Percentiles rank a stretch among this genome's conserved stretches.
These are phyloP conservation scores for Drosophila bocki DNA, from an alignment of 1,140 invertebrate species.

Conservation along the genomic window DNA sequence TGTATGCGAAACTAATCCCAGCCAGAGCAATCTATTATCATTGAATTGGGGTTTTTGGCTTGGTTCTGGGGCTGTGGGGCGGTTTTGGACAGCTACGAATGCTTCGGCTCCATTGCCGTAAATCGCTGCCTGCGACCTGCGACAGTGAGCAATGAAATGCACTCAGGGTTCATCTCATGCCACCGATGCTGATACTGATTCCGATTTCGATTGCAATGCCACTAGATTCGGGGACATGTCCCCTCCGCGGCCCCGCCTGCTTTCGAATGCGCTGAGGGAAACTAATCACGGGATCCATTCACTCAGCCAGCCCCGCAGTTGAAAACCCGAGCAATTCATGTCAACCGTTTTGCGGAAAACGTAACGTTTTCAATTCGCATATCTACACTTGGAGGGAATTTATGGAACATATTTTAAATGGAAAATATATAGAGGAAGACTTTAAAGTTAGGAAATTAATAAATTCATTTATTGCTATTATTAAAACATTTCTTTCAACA, in stretches of 20 bases:
- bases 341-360: slow-evolving; percentile 34
- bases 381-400: slow-evolving; percentile 16
- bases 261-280: slow-evolving; percentile 36
- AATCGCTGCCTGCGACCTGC: slow-evolving; percentile 52
- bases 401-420: not conserved
- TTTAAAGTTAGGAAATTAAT: not conserved
- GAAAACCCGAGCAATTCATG: slow-evolving; percentile 57
- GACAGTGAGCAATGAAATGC: slow-evolving; percentile 82
- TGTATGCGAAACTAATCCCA: slow-evolving; percentile 71
- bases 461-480: no score
- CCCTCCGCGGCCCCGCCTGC: not conserved
- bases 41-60: slow-evolving; percentile 34
- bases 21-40: slow-evolving; percentile 66
- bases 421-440: no score
- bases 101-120: slow-evolving; percentile 37
- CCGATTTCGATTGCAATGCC: slow-evolving; percentile 16
- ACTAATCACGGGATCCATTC: slow-evolving; percentile 70
- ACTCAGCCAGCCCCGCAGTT: slow-evolving; percentile 27
- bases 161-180: slow-evolving; percentile 70
- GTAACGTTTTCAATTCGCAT: slow-evolving; percentile 69
- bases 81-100: slow-evolving; percentile 6
- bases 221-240: slow-evolving; percentile 33
- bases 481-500: not conserved
- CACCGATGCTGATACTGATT: slow-evolving; percentile 29
- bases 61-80: slow-evolving; percentile 1